These are phyloP conservation scores for Malurus cyaneus DNA, from an alignment of 2,113 vertebrate species.

Conservation along the genomic window DNA sequence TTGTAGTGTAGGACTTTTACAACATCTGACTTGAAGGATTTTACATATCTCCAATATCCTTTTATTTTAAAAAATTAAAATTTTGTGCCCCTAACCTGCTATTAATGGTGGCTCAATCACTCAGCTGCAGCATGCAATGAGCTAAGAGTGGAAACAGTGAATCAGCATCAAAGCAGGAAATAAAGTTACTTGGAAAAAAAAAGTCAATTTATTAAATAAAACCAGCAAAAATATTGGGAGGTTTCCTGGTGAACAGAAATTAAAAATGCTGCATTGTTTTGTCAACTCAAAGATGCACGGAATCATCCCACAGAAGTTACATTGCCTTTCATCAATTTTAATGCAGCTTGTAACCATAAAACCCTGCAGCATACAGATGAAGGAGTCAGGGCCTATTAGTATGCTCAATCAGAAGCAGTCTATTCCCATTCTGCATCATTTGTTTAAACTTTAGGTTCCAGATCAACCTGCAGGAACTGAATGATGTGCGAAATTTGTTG, in stretches of 20 bases:
- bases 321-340: constrained; percentile 42
- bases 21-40: background rate
- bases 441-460: constrained; percentile 44
- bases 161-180: background rate
- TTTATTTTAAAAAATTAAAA: background rate
- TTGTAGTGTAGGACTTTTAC: background rate
- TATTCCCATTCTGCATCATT: constrained; percentile 28
- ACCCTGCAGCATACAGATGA: constrained; percentile 60
- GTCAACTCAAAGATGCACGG: background rate
- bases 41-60: background rate
- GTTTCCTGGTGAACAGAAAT: background rate
- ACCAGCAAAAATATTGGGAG: background rate
- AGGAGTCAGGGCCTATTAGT: constrained; percentile 50
- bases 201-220: background rate
- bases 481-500: constrained; percentile 11
- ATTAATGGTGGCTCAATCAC: background rate
- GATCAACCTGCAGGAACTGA: constrained; percentile 50
- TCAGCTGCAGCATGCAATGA: background rate
- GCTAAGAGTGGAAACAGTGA: background rate
- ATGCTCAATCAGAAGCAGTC: constrained; percentile 31
- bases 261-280: background rate
- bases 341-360: constrained; percentile 36
- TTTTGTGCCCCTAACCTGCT: background rate
- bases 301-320: background rate
- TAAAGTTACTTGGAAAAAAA: background rate